Evolutionary conservation across 2,113 vertebrate species (phyloP), one percentile per base, ranked within the genome.

Genomic region (Myrmecobius fasciatus): DNA sequence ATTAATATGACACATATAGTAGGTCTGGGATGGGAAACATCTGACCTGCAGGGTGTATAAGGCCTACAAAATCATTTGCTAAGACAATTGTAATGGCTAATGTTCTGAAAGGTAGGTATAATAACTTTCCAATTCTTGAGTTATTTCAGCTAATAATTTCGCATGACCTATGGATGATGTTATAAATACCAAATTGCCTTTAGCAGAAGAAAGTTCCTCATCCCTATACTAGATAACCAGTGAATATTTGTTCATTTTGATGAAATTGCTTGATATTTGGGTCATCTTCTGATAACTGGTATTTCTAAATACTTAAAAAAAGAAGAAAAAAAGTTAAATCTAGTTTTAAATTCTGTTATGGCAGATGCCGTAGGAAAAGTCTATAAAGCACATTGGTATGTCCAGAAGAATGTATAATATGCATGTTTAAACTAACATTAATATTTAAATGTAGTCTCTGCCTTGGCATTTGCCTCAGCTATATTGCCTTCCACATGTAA

Each of bases 381-480:
- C 9, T 26, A 14, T 90, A 20, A 90, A 90, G 26, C 3, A 49
- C 47, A 90, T 31, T 89, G 89, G 28, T 17, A 90, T 49, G 47
- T 14, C 10, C 28, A 90, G 47, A 47, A 90, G 25, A 48, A 48
- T 48, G 89, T 25, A 47, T 89, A 46, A 89, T 89, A 22, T 89
- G 25, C 47, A 89, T 89, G 22, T 51, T 49, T 90, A 22, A 24
- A 83, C 67, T 28, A 48, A 2, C 47, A 49, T 49, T 90, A 90
- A 90, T 90, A 90, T 90, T 49, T 90, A 90, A 90, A 90, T 90
- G 9, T 90, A 49, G 46, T 90, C 89, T 49, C 49, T 90, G 25
- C 8, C 9, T 31, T 47, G 25, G 49, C 47, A 28, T 90, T 51
- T 90, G 25, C 47, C 3, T 89, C 89, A 89, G 89, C 3, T 28